Percentiles rank a stretch among this genome's conserved stretches.
Conservation (phyloP, 2,888 invertebrate species). For the Orthosia cruda region DNA sequence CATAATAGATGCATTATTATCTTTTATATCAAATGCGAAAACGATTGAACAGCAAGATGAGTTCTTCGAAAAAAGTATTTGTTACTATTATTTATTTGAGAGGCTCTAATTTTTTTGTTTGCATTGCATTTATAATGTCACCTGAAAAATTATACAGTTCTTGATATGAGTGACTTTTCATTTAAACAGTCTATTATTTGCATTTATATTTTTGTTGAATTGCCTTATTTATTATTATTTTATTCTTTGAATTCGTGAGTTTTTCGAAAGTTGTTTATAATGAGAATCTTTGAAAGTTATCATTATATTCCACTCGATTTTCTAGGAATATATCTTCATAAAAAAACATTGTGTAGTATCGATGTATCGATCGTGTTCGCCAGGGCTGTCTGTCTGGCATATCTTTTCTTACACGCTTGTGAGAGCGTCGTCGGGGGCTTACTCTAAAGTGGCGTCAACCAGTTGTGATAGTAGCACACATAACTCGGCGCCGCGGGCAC, state of each 20-base stretch:
- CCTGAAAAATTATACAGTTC: not conserved
- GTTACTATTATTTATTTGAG: not conserved
- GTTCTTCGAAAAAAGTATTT: not conserved
- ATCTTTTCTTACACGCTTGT: slow-evolving; percentile 30
- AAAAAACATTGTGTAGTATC: not conserved
- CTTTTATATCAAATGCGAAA: not conserved
- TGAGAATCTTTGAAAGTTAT: slow-evolving; percentile 5
- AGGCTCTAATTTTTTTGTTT: not conserved
- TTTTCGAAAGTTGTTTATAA: not conserved
- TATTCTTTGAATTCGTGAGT: not conserved
- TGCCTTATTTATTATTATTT: slow-evolving; percentile 7
- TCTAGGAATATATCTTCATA: not conserved
- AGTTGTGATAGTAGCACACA: slow-evolving; percentile 65
- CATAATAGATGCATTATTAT: slow-evolving; percentile 2
- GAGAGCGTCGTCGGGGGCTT: slow-evolving; percentile 59
- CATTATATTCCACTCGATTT: not conserved
- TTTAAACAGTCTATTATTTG: not conserved
- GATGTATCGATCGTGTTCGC: slow-evolving; percentile 16
- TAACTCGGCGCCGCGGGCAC: slow-evolving; percentile 65
- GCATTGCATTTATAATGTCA: slow-evolving; percentile 1
- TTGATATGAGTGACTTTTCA: slow-evolving; percentile 11
- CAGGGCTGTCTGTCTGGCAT: slow-evolving; percentile 2
- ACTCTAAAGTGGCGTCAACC: slow-evolving; percentile 69
- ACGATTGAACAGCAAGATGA: not conserved
- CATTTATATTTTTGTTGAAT: slow-evolving; percentile 1